A percentile compares a stretch with the other conserved stretches of the same genome.
Evolutionary conservation across 2,113 vertebrate species (phyloP).

Genomic region (Gobio gobio): DNA sequence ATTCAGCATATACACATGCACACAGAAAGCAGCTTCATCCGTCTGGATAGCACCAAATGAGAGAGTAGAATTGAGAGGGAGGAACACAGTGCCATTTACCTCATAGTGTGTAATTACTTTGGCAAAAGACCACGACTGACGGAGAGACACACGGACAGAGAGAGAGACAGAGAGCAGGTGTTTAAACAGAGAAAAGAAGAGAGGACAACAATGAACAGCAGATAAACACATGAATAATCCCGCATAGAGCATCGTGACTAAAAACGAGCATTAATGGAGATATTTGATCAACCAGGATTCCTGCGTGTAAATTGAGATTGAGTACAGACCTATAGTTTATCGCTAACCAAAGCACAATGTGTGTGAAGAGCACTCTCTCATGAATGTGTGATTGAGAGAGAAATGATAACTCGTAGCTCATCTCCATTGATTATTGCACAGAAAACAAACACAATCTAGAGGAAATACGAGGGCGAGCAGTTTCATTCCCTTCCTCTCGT

Average conservation of each 20-base stretch:
- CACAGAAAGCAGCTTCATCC: conserved; percentile 55
- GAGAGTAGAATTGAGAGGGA: background rate
- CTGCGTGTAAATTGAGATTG: background rate
- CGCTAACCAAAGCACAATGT: background rate
- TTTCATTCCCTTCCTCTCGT: background rate
- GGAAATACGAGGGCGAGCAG: background rate
- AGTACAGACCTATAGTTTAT: background rate
- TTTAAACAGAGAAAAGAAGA: conserved; percentile 23
- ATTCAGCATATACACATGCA: conserved; percentile 1
- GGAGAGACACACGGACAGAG: conserved; percentile 4
- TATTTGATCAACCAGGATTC: background rate
- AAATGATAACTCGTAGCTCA: background rate
- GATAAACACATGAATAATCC: conserved; percentile 58
- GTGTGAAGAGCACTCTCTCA: conserved; percentile 48
- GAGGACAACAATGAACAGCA: conserved; percentile 4
- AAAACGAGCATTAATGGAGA: background rate
- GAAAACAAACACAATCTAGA: conserved; percentile 11
- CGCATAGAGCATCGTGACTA: conserved; percentile 26
- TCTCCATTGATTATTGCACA: background rate
- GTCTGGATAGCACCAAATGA: conserved; percentile 12
- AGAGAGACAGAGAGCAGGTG: conserved; percentile 12
- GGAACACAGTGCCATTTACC: conserved; percentile 13
- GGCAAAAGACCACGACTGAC: conserved; percentile 14
- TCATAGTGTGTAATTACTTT: conserved; percentile 48
- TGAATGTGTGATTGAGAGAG: conserved; percentile 49